These are phyloP conservation scores for Carposina sasakii DNA, from an alignment of 1,140 invertebrate species.

Conservation along the genomic window DNA sequence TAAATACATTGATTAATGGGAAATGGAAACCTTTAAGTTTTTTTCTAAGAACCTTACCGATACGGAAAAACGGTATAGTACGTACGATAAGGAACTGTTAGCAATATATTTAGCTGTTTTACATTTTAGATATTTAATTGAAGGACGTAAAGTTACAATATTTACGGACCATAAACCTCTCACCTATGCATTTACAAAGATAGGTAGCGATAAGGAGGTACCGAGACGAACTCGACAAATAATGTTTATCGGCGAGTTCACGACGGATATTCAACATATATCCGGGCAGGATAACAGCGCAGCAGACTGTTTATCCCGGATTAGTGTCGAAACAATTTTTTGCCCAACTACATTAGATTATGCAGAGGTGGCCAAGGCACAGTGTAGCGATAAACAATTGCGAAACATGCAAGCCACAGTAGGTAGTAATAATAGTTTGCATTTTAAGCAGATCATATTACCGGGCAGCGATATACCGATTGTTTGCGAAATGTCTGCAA, in stretches of 20 bases:
- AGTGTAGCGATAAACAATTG: not conserved
- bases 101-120: conserved; percentile 55
- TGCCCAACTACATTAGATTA: conserved; percentile 12
- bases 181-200: conserved; percentile 12
- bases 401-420: not conserved
- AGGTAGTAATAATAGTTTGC: not conserved
- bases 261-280: conserved; percentile 10
- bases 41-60: conserved; percentile 32
- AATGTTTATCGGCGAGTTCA: conserved; percentile 4
- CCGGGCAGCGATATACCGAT: not conserved
- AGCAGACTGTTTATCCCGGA: conserved; percentile 20
- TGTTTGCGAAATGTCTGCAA: conserved; percentile 5
- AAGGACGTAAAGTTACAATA: conserved; percentile 12
- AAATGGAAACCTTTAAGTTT: conserved; percentile 39
- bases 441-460: not conserved
- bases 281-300: conserved; percentile 9
- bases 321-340: conserved; percentile 13
- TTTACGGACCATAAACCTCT: conserved; percentile 16
- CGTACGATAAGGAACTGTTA: conserved; percentile 50
- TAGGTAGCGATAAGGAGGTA: not conserved
- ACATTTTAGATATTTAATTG: conserved; percentile 22
- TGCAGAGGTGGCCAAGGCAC: not conserved
- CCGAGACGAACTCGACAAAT: not conserved
- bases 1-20: conserved; percentile 29
- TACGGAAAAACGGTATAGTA: not conserved